Evolutionary conservation across 2,888 invertebrate species (phyloP).

Genomic region (Octonoba sinensis): DNA sequence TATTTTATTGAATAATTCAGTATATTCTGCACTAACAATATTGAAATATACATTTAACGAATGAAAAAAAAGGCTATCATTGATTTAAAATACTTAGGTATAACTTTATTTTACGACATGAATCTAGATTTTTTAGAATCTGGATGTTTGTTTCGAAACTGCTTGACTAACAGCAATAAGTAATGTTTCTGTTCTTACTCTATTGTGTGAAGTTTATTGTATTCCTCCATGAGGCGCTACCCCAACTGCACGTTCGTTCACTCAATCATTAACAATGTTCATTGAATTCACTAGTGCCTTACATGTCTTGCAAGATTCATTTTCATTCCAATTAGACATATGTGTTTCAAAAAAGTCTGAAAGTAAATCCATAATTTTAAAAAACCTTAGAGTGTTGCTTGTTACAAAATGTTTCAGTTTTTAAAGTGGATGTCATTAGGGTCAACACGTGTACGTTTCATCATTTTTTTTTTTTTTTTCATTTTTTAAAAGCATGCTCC

Average conservation of each 20-base stretch:
- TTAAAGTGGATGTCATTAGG: neutral
- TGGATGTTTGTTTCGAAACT: neutral
- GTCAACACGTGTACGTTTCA: neutral
- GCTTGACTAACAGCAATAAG: too few relatives aligned
- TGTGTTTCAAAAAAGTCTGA: neutral
- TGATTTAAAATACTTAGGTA: neutral
- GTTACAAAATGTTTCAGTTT: neutral
- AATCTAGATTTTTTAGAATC: neutral
- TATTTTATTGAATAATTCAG: neutral
- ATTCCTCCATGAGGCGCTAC: too few relatives aligned
- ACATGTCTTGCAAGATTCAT: neutral
- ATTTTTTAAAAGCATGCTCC: neutral
- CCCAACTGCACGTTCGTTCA: neutral
- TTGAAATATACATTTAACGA: slow-evolving; percentile 1
- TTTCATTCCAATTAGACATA: neutral
- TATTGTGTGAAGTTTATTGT: too few relatives aligned
- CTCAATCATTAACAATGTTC: neutral
- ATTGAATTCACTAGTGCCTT: neutral
- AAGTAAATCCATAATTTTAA: neutral
- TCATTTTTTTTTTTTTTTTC: neutral
- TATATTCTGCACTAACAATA: neutral
- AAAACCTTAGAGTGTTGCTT: neutral
- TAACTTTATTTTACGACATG: neutral
- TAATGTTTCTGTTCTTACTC: too few relatives aligned
- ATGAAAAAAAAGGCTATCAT: neutral